Percentiles rank a stretch among this genome's conserved stretches.
Evolutionary conservation across 2,113 vertebrate species (phyloP).

Genomic region (Larimichthys polyactis): DNA sequence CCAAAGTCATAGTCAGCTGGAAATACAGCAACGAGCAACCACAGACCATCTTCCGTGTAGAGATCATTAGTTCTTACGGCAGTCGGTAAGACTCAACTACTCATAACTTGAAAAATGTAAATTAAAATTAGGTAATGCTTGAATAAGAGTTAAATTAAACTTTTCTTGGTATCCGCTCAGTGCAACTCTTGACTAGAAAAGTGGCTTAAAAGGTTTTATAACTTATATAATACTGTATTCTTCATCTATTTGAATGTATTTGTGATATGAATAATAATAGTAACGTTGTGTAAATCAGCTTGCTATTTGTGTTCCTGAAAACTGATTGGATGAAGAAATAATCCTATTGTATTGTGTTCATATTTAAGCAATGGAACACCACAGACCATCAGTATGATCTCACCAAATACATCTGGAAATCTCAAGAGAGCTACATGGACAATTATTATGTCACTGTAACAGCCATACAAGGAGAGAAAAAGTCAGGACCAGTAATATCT

Average conservation of each 20-base stretch:
- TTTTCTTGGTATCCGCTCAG: no score
- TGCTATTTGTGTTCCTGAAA: neutral
- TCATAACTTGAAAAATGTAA: no score
- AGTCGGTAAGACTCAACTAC: constrained; percentile 18
- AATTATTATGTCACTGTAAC: constrained; percentile 11
- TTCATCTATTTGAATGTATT: no score
- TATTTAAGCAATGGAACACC: neutral
- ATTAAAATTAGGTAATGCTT: no score
- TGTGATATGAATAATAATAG: no score
- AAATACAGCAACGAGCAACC: neutral
- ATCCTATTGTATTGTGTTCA: neutral
- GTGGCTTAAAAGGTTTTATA: no score
- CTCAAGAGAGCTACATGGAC: neutral
- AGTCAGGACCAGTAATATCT: accelerated
- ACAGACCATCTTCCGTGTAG: constrained; percentile 38
- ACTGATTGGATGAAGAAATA: neutral
- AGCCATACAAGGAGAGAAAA: constrained; percentile 3
- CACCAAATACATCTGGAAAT: constrained; percentile 31
- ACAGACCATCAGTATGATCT: constrained; percentile 51
- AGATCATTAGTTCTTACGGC: accelerated
- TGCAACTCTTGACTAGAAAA: no score
- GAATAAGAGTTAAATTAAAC: no score
- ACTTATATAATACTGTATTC: no score
- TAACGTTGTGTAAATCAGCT: no score
- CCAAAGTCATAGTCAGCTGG: constrained; percentile 39